phyloP scores from a whole-genome alignment of 2,797 vertebrate species.

The Xerus rutilus region DNA sequence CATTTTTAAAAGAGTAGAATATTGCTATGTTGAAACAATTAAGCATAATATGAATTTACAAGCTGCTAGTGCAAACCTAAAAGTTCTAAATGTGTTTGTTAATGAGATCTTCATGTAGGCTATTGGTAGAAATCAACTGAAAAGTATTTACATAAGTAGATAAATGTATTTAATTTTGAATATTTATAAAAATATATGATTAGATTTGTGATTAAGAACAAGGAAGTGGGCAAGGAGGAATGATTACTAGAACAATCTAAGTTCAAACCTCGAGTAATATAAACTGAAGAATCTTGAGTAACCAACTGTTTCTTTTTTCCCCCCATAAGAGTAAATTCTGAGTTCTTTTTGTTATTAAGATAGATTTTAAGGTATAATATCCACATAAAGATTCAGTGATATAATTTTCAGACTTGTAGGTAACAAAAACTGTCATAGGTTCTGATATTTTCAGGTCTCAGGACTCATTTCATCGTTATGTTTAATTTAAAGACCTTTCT shows the following conservation, averaged over 20 bases:
- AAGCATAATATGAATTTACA: slow-evolving; percentile 71
- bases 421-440: slow-evolving; percentile 66
- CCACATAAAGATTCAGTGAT: slow-evolving; percentile 70
- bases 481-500: slow-evolving; percentile 81
- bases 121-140: slow-evolving; percentile 76
- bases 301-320: slow-evolving; percentile 68
- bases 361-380: slow-evolving; percentile 70
- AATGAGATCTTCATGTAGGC: slow-evolving; percentile 78
- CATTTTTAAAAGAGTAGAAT: slow-evolving; percentile 49
- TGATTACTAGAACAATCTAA: slow-evolving; percentile 84
- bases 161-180: slow-evolving; percentile 80
- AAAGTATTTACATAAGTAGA: slow-evolving; percentile 80
- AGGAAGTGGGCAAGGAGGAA: slow-evolving; percentile 77
- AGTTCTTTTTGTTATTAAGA: slow-evolving; percentile 60
- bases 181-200: slow-evolving; percentile 76
- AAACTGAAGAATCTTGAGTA: slow-evolving; percentile 73
- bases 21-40: slow-evolving; percentile 70
- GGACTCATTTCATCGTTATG: slow-evolving; percentile 71
- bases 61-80: slow-evolving; percentile 75
- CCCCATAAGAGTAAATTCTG: slow-evolving; percentile 53
- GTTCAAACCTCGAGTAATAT: slow-evolving; percentile 79
- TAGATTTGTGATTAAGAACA: slow-evolving; percentile 84
- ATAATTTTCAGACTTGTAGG: slow-evolving; percentile 68
- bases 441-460: slow-evolving; percentile 69
- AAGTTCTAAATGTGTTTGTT: slow-evolving; percentile 81